Evolutionary conservation across 2,113 vertebrate genomes (phyloP).

Genomic region (Anthoscopus minutus): DNA sequence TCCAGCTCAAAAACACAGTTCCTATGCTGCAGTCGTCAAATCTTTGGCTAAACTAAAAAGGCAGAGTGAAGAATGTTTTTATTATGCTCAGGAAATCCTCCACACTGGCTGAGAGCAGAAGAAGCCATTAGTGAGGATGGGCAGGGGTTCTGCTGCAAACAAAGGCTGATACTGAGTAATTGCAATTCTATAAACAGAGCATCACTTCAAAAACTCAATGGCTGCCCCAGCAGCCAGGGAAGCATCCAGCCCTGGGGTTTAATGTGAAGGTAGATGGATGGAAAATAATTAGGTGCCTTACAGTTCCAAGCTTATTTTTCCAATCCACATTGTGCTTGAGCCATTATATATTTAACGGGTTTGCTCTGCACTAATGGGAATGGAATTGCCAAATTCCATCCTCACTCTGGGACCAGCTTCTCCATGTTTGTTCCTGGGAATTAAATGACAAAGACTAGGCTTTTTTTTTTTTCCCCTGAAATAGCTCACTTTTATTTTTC

Average conservation of each 20-base stretch:
- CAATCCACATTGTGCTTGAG: neutral
- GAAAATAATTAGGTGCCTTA: neutral
- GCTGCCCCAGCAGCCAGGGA: neutral
- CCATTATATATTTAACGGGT: neutral
- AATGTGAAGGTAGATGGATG: neutral
- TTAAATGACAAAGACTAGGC: neutral
- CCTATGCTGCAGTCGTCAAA: neutral
- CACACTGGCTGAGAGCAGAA: neutral
- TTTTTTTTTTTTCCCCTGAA: neutral
- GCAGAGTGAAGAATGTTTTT: constrained; percentile 14
- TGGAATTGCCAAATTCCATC: neutral
- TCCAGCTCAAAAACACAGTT: neutral
- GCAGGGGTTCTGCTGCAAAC: neutral
- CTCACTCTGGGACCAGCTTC: neutral
- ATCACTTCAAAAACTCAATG: neutral
- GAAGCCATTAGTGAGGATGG: constrained; percentile 5
- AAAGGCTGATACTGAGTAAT: neutral
- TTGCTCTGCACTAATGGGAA: neutral
- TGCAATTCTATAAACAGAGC: constrained; percentile 9
- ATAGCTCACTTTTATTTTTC: neutral
- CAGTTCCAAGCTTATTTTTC: neutral
- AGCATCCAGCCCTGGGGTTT: neutral
- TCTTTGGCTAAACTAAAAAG: constrained; percentile 12
- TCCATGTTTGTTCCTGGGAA: neutral
- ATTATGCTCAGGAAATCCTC: constrained; percentile 32